These are phyloP conservation scores for Zalophus californianus DNA, from an alignment of 2,797 vertebrate genomes.

Conservation along the genomic window DNA sequence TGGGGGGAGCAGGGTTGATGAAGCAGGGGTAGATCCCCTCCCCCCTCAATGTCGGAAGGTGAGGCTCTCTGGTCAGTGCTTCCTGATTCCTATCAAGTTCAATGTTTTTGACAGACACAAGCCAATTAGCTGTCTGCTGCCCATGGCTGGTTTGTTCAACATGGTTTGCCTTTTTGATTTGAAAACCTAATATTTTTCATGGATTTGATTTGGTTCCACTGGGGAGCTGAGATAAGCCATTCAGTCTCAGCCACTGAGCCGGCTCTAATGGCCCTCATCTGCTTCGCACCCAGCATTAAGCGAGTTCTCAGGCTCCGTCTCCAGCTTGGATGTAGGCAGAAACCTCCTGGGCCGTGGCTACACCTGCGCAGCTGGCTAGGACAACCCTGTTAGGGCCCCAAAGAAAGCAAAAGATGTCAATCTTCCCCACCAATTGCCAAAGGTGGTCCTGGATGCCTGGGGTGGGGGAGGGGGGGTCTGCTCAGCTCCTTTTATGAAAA, in stretches of 20 bases:
- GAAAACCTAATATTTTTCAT: slow-evolving; percentile 68
- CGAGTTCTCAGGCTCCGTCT: neutral
- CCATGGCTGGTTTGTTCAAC: slow-evolving; percentile 36
- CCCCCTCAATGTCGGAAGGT: neutral
- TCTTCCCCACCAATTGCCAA: neutral
- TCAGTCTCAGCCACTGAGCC: slow-evolving; percentile 17
- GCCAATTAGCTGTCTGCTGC: slow-evolving; percentile 65
- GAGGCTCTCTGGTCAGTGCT: neutral
- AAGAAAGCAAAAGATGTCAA: neutral
- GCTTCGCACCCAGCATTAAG: neutral
- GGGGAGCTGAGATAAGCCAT: slow-evolving; percentile 52
- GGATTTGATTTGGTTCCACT: slow-evolving; percentile 68
- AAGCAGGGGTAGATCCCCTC: neutral
- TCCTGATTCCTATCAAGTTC: neutral
- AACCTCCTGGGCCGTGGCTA: too few species aligned
- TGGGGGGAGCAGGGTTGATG: neutral
- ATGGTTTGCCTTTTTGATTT: slow-evolving; percentile 59
- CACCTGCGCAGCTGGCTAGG: neutral
- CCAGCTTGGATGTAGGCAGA: neutral
- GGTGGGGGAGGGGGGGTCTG: neutral
- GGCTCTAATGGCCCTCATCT: neutral
- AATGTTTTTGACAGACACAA: slow-evolving; percentile 60
- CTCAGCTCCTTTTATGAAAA: neutral
- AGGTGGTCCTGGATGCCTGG: neutral
- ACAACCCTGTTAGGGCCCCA: neutral